Base-by-base conservation (phyloP, 2,888 invertebrate genomes). In the Heliconius cydno region DNA sequence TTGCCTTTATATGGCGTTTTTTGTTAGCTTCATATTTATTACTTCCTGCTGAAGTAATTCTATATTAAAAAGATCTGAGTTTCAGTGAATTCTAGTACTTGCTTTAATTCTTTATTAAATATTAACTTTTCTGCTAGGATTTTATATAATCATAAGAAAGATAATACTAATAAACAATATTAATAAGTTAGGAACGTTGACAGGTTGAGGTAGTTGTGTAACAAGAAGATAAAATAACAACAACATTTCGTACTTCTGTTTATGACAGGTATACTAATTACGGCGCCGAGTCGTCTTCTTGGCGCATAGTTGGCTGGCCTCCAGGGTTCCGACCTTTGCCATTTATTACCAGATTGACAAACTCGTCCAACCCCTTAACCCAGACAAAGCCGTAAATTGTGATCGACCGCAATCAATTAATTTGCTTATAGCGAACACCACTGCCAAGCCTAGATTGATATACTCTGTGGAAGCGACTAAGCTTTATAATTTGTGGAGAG, bases 331-430 rank as follows among this genome's bases (percentile, higher is more conserved):
- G 82, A 82, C 82, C 82, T 82, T 79, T 70, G 41, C 82, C 73
- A 79, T 82, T 81, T 76, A 79, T 82, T 79, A 81, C 81, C 75
- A 81, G 79, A 82, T 81, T 82, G 81, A 82, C 81, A 82, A 82
- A 78, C 80, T 79, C 82, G 72, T 79, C 77, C 70, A 74, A 80
- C 77, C 82, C 81, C 79, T 77, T 76, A 77, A 74, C 67, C 77
- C 77, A 63, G 81, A 79, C 80, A 71, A 79, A 67, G 77, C 81
- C 67, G 78, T 82, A 79, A 81, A 82, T 79, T 81, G 78, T 78
- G 75, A 82, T 80, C 81, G 79, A 82, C 79, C 82, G 76, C 80
- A 77, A 77, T 79, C 82, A 82, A 82, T 82, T 82, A 81, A 81
- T 82, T 81, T 81, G 79, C 79, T 81, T 78, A 80, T 65, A 78